Conservation (phyloP, 2,888 invertebrate genomes). For the Lagria hirta region DNA sequence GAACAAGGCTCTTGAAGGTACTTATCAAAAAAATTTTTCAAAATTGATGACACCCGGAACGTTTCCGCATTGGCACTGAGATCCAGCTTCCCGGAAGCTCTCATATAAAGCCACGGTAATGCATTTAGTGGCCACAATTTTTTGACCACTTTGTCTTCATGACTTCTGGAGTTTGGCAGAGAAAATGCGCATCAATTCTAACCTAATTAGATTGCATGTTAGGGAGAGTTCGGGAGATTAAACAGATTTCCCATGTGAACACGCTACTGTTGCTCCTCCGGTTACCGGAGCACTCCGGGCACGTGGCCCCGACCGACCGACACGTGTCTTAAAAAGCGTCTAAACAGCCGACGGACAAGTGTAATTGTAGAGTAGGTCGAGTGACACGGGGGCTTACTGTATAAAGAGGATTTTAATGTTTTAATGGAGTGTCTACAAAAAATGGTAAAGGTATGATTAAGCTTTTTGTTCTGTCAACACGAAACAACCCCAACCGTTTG, state of each 20-base stretch:
- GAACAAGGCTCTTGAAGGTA: conserved; percentile 89
- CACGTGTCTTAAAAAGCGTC: conserved; percentile 40
- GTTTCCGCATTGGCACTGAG: conserved; percentile 7
- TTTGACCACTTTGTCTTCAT: conserved; percentile 20
- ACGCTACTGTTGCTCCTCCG: conserved; percentile 25
- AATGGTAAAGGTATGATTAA: too few species aligned
- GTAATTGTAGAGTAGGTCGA: conserved; percentile 22
- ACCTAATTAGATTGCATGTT: conserved; percentile 21
- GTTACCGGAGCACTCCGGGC: conserved; percentile 37
- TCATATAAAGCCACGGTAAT: conserved; percentile 10
- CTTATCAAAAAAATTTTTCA: neutral
- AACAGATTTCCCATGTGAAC: conserved; percentile 36
- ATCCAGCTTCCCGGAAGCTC: neutral
- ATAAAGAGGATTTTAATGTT: conserved; percentile 15
- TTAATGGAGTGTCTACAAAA: conserved; percentile 10
- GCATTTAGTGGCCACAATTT: conserved; percentile 15
- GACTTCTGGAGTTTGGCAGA: conserved; percentile 11
- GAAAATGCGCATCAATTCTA: conserved; percentile 27
- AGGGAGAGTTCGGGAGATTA: conserved; percentile 25
- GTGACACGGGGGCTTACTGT: conserved; percentile 16
- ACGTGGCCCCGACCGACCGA: conserved; percentile 31
- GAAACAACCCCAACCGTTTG: too few species aligned
- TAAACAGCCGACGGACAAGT: conserved; percentile 30
- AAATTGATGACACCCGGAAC: neutral
- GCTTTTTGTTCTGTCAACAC: too few species aligned